Evolutionary conservation across 2,888 invertebrate species (phyloP).

Genomic region (Leistus spinibarbis): DNA sequence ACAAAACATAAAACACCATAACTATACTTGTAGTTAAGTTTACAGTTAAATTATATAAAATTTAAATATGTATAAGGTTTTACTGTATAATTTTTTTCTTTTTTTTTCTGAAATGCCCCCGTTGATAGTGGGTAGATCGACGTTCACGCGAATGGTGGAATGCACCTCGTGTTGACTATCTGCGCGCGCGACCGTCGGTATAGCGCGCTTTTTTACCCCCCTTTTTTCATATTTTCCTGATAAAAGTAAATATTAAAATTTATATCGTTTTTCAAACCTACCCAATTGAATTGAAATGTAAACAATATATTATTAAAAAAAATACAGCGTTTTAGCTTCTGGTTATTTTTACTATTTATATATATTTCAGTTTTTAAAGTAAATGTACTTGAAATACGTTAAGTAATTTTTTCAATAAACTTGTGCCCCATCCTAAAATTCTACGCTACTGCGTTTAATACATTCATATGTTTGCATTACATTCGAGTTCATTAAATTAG

Average conservation of each 20-base stretch:
- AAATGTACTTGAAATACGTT: not conserved
- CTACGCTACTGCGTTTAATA: not conserved
- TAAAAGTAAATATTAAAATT: slow-evolving; percentile 23
- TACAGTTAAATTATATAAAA: too few species aligned
- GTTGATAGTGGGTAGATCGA: not conserved
- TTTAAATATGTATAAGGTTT: too few species aligned
- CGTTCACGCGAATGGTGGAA: not conserved
- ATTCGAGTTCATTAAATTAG: slow-evolving; percentile 36
- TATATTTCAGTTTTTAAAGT: not conserved
- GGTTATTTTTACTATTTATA: not conserved
- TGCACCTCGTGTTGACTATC: not conserved
- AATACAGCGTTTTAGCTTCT: slow-evolving; percentile 5
- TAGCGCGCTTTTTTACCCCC: not conserved
- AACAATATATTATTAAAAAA: not conserved
- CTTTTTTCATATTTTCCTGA: not conserved
- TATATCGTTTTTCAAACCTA: not conserved
- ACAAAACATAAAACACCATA: too few species aligned
- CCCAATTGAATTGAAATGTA: slow-evolving; percentile 6
- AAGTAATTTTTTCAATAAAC: not conserved
- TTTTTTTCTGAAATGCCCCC: not conserved
- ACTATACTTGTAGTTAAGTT: too few species aligned
- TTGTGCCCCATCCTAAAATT: not conserved
- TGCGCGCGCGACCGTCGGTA: not conserved
- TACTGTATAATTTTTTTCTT: too few species aligned
- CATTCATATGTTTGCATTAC: slow-evolving; percentile 30